phyloP scores from a whole-genome alignment of 2,888 invertebrate species.

The Adela reaumurella region DNA sequence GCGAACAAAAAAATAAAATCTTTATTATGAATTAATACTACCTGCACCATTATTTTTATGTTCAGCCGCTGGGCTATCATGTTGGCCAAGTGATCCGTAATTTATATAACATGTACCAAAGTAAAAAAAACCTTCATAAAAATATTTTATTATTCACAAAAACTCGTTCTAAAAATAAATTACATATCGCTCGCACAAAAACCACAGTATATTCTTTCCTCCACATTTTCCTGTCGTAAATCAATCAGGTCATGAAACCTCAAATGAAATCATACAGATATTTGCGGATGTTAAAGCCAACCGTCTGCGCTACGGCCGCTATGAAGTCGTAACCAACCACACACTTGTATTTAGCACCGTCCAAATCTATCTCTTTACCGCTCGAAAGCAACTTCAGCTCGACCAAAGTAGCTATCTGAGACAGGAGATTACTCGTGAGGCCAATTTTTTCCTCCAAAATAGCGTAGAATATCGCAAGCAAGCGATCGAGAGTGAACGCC shows the following conservation, averaged over 20 bases:
- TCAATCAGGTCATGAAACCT: constrained; percentile 7
- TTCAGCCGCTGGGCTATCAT: too few relatives aligned
- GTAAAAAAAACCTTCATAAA: too few relatives aligned
- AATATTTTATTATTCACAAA: too few relatives aligned
- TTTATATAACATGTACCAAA: too few relatives aligned
- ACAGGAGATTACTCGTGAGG: constrained; percentile 79
- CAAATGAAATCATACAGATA: constrained; percentile 69
- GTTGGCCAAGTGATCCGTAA: too few relatives aligned
- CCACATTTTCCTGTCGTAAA: too few relatives aligned
- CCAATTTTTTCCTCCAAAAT: constrained; percentile 82
- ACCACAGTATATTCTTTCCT: too few relatives aligned
- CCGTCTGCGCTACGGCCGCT: constrained; percentile 68
- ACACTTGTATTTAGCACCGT: constrained; percentile 83
- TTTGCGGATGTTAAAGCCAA: constrained; percentile 71
- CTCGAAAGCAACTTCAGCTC: constrained; percentile 75
- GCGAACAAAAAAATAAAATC: too few relatives aligned
- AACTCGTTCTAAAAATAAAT: too few relatives aligned
- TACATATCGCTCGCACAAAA: too few relatives aligned
- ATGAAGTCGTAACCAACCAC: constrained; percentile 81
- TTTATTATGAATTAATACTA: too few relatives aligned
- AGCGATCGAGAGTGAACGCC: constrained; percentile 74
- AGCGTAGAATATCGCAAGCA: constrained; percentile 86
- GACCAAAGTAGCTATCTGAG: constrained; percentile 84
- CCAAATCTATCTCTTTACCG: constrained; percentile 70
- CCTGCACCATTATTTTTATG: too few relatives aligned